A percentile compares a stretch with the other conserved stretches of the same genome.
Conservation (phyloP, 2,888 invertebrate species). For the Morpho deidamia region DNA sequence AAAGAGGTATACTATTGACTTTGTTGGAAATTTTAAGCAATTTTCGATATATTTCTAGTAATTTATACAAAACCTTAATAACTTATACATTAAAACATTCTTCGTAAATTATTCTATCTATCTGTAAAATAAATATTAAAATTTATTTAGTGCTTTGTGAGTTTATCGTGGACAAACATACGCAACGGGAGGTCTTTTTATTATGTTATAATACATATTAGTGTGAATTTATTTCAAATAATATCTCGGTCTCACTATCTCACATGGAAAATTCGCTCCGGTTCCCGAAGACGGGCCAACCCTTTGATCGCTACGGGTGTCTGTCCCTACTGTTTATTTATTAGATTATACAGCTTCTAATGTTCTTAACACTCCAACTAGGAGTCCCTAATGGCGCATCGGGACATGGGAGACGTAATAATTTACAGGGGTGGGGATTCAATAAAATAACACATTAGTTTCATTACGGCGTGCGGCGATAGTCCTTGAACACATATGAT, state of each 20-base stretch:
- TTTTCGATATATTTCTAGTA: no score
- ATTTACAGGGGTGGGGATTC: conserved; percentile 27
- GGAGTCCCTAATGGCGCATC: conserved; percentile 42
- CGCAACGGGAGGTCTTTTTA: no score
- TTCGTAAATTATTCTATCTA: no score
- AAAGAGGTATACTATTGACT: no score
- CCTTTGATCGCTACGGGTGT: conserved; percentile 31
- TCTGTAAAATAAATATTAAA: no score
- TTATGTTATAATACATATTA: background rate
- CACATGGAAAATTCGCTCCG: conserved; percentile 7
- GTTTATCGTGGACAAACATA: no score
- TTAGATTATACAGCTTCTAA: conserved; percentile 42
- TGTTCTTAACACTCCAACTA: conserved; percentile 41
- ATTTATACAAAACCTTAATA: no score
- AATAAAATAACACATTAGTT: conserved; percentile 18
- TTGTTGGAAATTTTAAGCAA: no score
- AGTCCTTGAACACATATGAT: conserved; percentile 23
- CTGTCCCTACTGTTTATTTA: conserved; percentile 41
- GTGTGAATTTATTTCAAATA: background rate
- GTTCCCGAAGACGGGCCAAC: conserved; percentile 21
- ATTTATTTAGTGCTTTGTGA: no score
- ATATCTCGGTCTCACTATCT: conserved; percentile 2
- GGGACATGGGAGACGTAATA: conserved; percentile 31
- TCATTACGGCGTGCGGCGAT: conserved; percentile 27
- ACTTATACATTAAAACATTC: no score